Conservation (phyloP, 2,888 invertebrate species). For the Apomyelois bistriatella region DNA sequence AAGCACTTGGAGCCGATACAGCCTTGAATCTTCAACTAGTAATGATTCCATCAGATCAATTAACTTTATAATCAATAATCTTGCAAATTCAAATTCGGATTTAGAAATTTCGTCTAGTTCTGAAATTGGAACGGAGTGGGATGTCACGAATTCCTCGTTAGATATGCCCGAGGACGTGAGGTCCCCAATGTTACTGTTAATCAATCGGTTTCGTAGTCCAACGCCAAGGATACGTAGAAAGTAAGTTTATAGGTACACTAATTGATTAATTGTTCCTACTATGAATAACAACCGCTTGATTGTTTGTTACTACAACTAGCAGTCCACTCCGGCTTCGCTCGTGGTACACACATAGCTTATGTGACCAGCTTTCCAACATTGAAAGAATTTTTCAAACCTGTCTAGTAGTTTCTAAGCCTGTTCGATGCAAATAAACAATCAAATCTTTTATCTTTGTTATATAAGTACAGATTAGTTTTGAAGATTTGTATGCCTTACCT, state of each 20-base stretch:
- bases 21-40: neutral
- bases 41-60: neutral
- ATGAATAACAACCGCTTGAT: too few relatives aligned
- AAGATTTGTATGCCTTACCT: too few relatives aligned
- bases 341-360: too few relatives aligned
- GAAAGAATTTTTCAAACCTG: too few relatives aligned
- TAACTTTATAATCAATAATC: neutral
- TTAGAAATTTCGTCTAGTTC: conserved; percentile 7
- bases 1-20: neutral
- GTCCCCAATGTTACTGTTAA: neutral
- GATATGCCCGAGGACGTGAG: conserved; percentile 26
- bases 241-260: neutral
- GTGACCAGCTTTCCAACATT: too few relatives aligned
- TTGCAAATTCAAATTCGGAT: neutral
- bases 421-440: too few relatives aligned
- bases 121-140: conserved; percentile 33
- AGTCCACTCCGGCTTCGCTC: too few relatives aligned
- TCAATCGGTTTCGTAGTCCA: neutral
- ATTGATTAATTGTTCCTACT: too few relatives aligned
- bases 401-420: too few relatives aligned
- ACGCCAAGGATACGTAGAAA: neutral
- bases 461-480: too few relatives aligned
- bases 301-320: too few relatives aligned
- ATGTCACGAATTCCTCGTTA: conserved; percentile 35
- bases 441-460: too few relatives aligned